Conservation (phyloP, 2,888 invertebrate species). For the Meandrusa payeni region DNA sequence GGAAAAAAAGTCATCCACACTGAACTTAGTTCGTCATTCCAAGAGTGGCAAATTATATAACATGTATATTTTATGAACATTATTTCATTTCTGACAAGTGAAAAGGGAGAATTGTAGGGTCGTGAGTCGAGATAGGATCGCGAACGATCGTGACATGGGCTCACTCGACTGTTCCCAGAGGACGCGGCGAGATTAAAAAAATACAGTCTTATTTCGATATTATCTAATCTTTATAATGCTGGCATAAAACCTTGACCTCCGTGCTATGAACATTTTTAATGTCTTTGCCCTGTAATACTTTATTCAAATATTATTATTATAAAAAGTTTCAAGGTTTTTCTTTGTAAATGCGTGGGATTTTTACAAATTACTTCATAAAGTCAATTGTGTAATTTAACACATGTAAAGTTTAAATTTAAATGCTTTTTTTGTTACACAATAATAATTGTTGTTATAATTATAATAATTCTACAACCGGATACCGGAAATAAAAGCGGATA, state of each 20-base stretch:
- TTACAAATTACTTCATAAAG: too few relatives aligned
- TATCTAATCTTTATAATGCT: constrained; percentile 14
- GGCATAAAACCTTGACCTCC: constrained; percentile 18
- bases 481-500: constrained; percentile 43
- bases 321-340: too few relatives aligned
- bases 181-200: constrained; percentile 21
- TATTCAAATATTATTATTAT: background rate
- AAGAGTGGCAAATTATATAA: too few relatives aligned
- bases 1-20: too few relatives aligned
- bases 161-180: constrained; percentile 29
- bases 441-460: too few relatives aligned
- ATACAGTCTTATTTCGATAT: constrained; percentile 6
- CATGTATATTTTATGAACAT: background rate
- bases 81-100: constrained; percentile 13
- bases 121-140: constrained; percentile 34
- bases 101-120: constrained; percentile 24
- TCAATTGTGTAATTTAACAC: too few relatives aligned
- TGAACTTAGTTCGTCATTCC: too few relatives aligned
- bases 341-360: too few relatives aligned
- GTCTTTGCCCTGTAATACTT: constrained; percentile 4
- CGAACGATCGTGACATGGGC: constrained; percentile 30
- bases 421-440: too few relatives aligned
- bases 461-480: too few relatives aligned
- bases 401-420: too few relatives aligned
- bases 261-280: constrained; percentile 6